Evolutionary conservation across 2,797 vertebrate genomes (phyloP).

Genomic region (Pangasius larnaudii): DNA sequence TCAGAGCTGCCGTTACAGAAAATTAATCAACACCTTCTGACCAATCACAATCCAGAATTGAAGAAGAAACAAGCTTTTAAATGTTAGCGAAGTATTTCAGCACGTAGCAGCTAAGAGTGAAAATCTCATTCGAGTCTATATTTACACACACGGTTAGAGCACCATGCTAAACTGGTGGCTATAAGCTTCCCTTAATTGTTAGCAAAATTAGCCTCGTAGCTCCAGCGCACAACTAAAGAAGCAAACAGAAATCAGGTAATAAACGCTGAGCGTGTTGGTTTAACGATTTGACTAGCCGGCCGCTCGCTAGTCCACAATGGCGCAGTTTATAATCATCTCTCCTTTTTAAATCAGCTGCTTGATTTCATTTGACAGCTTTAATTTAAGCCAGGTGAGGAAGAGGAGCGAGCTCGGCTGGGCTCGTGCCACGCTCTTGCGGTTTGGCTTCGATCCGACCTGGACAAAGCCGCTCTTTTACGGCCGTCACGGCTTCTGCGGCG

Average conservation of each 20-base stretch:
- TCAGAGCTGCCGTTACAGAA: background rate
- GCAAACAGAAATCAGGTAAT: background rate
- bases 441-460: conserved; percentile 51
- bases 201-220: background rate
- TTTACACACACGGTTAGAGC: background rate
- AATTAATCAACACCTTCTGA: background rate
- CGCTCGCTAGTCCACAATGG: background rate
- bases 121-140: background rate
- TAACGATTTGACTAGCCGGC: background rate
- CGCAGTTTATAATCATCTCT: background rate
- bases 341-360: conserved; percentile 24
- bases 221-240: background rate
- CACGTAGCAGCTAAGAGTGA: background rate
- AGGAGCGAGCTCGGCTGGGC: background rate
- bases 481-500: conserved; percentile 41
- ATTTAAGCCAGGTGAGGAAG: conserved; percentile 9
- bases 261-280: background rate
- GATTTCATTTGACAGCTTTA: conserved; percentile 45
- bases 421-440: conserved; percentile 57
- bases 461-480: conserved; percentile 75
- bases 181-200: background rate
- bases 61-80: too few species aligned
- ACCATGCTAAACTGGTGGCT: background rate
- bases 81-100: background rate
- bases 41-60: background rate